phyloP scores from a whole-genome alignment of 2,888 invertebrate genomes.

The Adelphocoris suturalis region DNA sequence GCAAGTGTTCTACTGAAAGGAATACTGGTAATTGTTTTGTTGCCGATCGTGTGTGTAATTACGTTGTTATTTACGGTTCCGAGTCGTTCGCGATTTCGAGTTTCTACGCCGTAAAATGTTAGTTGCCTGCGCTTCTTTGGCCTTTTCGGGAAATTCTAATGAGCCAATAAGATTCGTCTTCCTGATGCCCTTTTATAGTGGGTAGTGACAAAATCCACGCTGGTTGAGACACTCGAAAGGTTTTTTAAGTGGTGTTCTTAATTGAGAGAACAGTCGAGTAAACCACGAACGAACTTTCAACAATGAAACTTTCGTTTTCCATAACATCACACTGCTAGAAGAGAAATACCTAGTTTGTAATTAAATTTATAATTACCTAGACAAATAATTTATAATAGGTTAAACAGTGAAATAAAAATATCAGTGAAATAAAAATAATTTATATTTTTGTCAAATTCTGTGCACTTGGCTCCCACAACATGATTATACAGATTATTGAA shows the following conservation, averaged over 20 bases:
- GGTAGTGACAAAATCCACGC: neutral
- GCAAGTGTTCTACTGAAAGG: neutral
- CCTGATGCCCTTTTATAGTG: slow-evolving; percentile 30
- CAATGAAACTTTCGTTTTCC: neutral
- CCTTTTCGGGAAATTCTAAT: slow-evolving; percentile 63
- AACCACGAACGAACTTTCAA: slow-evolving; percentile 6
- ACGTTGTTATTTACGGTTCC: neutral
- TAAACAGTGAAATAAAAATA: too few relatives aligned
- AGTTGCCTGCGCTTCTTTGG: slow-evolving; percentile 38
- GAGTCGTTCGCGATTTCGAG: slow-evolving; percentile 12
- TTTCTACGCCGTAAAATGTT: neutral
- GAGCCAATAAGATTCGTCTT: slow-evolving; percentile 44
- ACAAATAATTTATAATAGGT: too few relatives aligned
- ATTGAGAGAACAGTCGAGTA: neutral
- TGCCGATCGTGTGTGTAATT: neutral
- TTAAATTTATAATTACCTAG: too few relatives aligned
- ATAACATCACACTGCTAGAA: neutral
- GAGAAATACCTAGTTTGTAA: too few relatives aligned
- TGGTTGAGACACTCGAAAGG: neutral
- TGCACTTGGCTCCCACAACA: too few relatives aligned
- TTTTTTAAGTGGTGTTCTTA: neutral
- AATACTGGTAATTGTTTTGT: neutral
- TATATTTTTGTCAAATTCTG: too few relatives aligned
- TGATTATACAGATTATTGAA: too few relatives aligned
- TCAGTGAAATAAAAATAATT: too few relatives aligned